Evolutionary conservation across 2,888 invertebrate genomes (phyloP), one percentile per base, ranked within the genome.

Genomic region (Xanthia togata): DNA sequence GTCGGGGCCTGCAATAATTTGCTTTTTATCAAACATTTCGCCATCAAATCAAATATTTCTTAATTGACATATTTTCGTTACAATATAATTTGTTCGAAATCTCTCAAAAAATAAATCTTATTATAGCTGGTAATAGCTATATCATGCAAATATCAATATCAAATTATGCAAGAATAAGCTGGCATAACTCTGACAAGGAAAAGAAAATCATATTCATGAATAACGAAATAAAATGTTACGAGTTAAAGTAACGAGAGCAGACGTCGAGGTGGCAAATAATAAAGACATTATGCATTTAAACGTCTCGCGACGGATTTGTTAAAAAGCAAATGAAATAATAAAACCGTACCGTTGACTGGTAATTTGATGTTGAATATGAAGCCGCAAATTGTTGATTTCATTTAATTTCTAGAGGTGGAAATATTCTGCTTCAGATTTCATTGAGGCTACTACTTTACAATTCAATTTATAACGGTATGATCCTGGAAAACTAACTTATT

Each of bases 201-300:
- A 73, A 55, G 14, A 55, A 78, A 74, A 75, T 44, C 70, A 35
- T 14, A 62, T 50, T 68, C 70, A 60, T 41, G 65, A 76, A 72
- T 70, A 64, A 74, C 2, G 31, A 44, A 81, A 81, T 73, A 70
- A 78, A 81, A 75, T 64, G 31, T 81, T 50, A 65, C 53, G 44
- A 20, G 64, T 64, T 73, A 53, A 6, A 50, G n/a, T 70, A 81
- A 79, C 57, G 38, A 80, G 53, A 35, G 14, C 1, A 26, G 26
- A 5, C 62, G 69, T 41, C 59, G 68, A 78, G 73, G 69, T 71
- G 70, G 73, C 44, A 69, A 71, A 73, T 73, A 75, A 78, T 76
- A 71, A 71, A 76, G 50, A 64, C 75, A 81, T 78, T 60, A 68
- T 81, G 73, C 55, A 63, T 76, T 68, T 71, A 55, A 50, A 68